Conservation (phyloP, 2,888 invertebrate genomes). For the Rotaria sp. region DNA sequence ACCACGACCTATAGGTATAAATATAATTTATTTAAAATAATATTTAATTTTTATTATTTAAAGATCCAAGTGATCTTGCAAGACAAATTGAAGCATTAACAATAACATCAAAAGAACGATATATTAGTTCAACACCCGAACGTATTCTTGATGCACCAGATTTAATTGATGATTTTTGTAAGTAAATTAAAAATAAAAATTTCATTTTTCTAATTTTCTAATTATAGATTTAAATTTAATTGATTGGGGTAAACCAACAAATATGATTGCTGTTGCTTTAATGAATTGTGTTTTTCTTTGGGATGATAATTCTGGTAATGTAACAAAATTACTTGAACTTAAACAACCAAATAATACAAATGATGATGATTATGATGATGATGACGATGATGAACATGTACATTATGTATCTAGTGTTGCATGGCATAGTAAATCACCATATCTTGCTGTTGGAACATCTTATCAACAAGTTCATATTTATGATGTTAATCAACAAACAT, state of each 20-base stretch:
- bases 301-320: slow-evolving; percentile 18
- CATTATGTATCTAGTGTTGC: slow-evolving; percentile 29
- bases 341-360: neutral
- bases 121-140: slow-evolving; percentile 37
- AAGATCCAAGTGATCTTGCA: slow-evolving; percentile 22
- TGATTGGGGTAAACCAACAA: slow-evolving; percentile 32
- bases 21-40: too few relatives aligned
- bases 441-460: slow-evolving; percentile 25
- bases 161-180: slow-evolving; percentile 36
- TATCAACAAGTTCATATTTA: slow-evolving; percentile 21
- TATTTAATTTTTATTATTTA: neutral
- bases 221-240: slow-evolving; percentile 34
- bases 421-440: slow-evolving; percentile 23
- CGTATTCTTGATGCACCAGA: slow-evolving; percentile 40
- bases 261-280: slow-evolving; percentile 30
- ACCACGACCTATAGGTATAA: neutral
- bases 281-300: slow-evolving; percentile 30
- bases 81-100: slow-evolving; percentile 23
- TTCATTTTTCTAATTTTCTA: neutral
- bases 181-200: neutral
- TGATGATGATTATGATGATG: neutral
- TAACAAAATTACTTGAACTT: neutral
- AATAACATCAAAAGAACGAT: slow-evolving; percentile 24
- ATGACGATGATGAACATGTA: slow-evolving; percentile 3
- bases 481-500: slow-evolving; percentile 25